These are phyloP conservation scores for Nowickia ferox DNA, from an alignment of 2,888 invertebrate genomes.

Conservation along the genomic window DNA sequence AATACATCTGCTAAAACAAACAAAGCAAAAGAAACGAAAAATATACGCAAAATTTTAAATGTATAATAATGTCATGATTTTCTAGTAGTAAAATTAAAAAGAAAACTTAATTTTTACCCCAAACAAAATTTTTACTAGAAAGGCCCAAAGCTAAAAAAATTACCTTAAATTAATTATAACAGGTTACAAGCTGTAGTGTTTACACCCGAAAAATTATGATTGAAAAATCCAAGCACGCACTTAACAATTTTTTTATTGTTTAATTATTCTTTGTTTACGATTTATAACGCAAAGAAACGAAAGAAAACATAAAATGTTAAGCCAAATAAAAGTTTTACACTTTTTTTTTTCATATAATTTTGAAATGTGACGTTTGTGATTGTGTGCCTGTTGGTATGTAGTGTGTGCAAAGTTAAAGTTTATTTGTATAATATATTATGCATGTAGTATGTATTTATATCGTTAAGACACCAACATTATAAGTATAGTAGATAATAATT, in stretches of 20 bases:
- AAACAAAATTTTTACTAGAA: background rate
- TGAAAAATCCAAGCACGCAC: slow-evolving; percentile 59
- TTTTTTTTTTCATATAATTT: background rate
- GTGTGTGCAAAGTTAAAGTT: slow-evolving; percentile 40
- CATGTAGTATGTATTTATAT: background rate
- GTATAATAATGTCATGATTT: too few relatives aligned
- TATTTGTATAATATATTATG: slow-evolving; percentile 57
- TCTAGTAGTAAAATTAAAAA: background rate
- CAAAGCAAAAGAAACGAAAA: too few relatives aligned
- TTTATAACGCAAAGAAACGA: slow-evolving; percentile 6
- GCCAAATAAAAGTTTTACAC: slow-evolving; percentile 16
- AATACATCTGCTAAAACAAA: too few relatives aligned
- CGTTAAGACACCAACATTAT: slow-evolving; percentile 3
- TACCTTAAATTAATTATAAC: background rate
- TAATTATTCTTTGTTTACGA: slow-evolving; percentile 67
- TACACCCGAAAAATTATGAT: slow-evolving; percentile 49
- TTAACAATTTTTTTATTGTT: slow-evolving; percentile 51
- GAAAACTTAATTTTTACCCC: background rate
- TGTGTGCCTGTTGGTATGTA: background rate
- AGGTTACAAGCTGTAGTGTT: background rate
- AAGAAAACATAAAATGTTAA: background rate
- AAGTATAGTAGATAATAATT: slow-evolving; percentile 1
- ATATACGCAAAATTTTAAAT: too few relatives aligned
- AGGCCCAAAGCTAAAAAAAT: background rate
- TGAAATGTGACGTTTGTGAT: slow-evolving; percentile 7